These are phyloP conservation scores for Papilio polyxenes DNA, from an alignment of 1,140 invertebrate genomes.

Conservation along the genomic window DNA sequence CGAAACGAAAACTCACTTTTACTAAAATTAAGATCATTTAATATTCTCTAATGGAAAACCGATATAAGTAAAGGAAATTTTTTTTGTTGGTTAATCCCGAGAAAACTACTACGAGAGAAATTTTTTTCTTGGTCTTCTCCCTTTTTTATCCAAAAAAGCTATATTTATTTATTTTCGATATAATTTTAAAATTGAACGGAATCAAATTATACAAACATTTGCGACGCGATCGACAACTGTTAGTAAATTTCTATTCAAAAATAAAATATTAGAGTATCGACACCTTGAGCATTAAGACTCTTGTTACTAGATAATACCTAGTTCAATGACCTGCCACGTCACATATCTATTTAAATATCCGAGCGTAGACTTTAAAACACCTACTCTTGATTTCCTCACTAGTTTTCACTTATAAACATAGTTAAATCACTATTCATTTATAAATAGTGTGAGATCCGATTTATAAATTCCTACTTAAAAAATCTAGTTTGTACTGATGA, in stretches of 20 bases:
- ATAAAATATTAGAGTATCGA: background rate
- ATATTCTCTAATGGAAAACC: too few species aligned
- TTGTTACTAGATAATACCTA: constrained; percentile 1
- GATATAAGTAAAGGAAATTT: too few species aligned
- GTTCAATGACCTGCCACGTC: constrained; percentile 23
- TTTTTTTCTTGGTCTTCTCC: background rate
- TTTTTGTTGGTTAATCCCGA: background rate
- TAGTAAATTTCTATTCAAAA: background rate
- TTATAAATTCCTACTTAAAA: background rate
- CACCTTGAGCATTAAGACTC: background rate
- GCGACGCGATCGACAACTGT: too few species aligned
- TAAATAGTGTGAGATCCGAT: background rate
- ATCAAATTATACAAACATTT: too few species aligned
- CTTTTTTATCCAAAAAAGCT: too few species aligned
- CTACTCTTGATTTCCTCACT: constrained; percentile 8
- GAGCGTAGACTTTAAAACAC: constrained; percentile 3
- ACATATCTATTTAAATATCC: constrained; percentile 21
- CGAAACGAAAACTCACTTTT: background rate
- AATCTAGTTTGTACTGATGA: background rate
- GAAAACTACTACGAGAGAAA: too few species aligned
- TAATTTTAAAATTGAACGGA: too few species aligned
- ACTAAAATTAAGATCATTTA: background rate
- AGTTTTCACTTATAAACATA: constrained; percentile 2
- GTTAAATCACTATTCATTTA: background rate
- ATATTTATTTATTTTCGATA: too few species aligned